Evolutionary conservation across 1,140 invertebrate species (phyloP), one percentile per base, ranked within the genome.

Genomic region (Tetramorium simillimum): DNA sequence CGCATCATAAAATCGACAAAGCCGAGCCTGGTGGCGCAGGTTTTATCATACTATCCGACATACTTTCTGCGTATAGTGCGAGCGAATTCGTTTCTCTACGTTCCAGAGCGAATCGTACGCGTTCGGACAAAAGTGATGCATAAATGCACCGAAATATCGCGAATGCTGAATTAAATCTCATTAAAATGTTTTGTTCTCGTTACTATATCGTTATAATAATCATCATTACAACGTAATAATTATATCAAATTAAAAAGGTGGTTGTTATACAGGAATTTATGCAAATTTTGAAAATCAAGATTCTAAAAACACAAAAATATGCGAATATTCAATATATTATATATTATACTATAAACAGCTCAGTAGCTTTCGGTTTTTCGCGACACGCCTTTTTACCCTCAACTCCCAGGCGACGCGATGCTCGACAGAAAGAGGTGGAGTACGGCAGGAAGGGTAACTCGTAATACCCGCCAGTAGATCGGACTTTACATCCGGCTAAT

Each of bases 401-500:
- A 16, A 46, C 3, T 80, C 63, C 24, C 77, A 24, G 6, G 63
- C 77, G 77, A 70, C 76, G 60, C 10, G 78, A 43, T 7, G 24
- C n/a, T 21, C 67, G 24, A 46, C 67, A 2, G 51, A 82, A 73
- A 58, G 67, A 46, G 53, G 60, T 46, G 43, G 24, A 51, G 12
- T 5, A 33, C 16, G 33, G 4, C n/a, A 4, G 62, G 4, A n/a
- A 69, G 63, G 51, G 37, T 16, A 33, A 46, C 28, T 65, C 10
- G 33, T 46, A 81, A 90, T 81, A 88, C 62, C 60, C 76, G 16
- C 28, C 40, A 12, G 33, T 37, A 73, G 67, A 88, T 87, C 88
- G 85, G 82, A 73, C 86, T 87, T 77, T 73, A 76, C 67, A 80
- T 62, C 56, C 86, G 86, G 80, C 88, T 92, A 92, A 93, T 93